Evolutionary conservation across 1,140 invertebrate species (phyloP), one percentile per base, ranked within the genome.

Genomic region (Drosophila prosaltans): DNA sequence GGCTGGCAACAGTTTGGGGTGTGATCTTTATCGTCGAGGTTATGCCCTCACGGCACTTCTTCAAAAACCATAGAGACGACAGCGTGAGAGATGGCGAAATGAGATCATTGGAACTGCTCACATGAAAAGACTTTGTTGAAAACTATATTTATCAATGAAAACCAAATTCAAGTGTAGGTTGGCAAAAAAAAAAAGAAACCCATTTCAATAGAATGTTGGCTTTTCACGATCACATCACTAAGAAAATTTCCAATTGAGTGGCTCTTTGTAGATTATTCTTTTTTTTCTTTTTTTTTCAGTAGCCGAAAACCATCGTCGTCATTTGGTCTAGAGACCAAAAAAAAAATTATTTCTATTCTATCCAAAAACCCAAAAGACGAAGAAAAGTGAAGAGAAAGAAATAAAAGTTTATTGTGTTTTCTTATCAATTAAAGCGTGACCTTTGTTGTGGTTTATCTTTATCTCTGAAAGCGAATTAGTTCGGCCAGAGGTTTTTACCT

Each of bases 371-470:
- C 28, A 8, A 48, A 74, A 66, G 66, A 66, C 68, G 58, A 57
- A 61, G 41, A 63, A 63, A 36, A 36, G 32, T 36, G 32, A 6
- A 36, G 32, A 36, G 32, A 36, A 65, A 16, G 55, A 57, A 66
- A 55, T 54, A 74, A 68, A 77, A 61, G 63, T 57, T 43, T 36
- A 67, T 77, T 83, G 74, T 89, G 75, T 88, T 89, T 86, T 86
- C 84, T 88, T 88, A 88, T 88, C 83, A 88, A 88, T 88, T 89
- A 88, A 88, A 88, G 83, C 84, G 83, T 88, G 83, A 89, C 83
- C 83, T 88, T 88, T 88, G 84, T 88, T 88, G 83, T 88, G 83
- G 83, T 80, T 89, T 88, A 86, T 86, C 80, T 78, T 64, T 77
- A 77, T 77, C 74, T 45, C 26, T 40, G 28, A 51, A 59, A 76